phyloP scores from a whole-genome alignment of 2,113 vertebrate species.

The Siniperca chuatsi region DNA sequence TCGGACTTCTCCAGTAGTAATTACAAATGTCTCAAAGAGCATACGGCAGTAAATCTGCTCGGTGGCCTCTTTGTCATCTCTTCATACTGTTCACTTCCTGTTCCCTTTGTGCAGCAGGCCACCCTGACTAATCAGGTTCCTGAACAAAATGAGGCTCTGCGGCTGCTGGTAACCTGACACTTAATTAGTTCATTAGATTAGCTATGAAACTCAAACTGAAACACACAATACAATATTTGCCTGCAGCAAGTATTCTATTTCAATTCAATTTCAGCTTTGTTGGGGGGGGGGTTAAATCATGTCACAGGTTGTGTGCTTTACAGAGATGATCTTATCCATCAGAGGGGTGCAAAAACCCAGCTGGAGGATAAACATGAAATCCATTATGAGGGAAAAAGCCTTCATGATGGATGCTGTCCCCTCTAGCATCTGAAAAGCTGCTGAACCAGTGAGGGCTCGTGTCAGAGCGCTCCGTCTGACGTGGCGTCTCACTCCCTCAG shows the following conservation, averaged over 20 bases:
- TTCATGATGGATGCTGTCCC: slow-evolving; percentile 35
- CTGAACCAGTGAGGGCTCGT: background rate
- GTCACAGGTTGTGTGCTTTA: slow-evolving; percentile 34
- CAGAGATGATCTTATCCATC: slow-evolving; percentile 39
- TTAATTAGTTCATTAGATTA: slow-evolving; percentile 69
- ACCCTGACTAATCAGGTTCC: slow-evolving; percentile 64
- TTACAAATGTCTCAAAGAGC: slow-evolving; percentile 57
- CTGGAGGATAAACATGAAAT: slow-evolving; percentile 44
- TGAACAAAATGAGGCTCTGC: slow-evolving; percentile 52
- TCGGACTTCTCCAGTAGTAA: slow-evolving; percentile 57
- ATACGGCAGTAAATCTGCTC: slow-evolving; percentile 54
- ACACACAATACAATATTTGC: slow-evolving; percentile 48
- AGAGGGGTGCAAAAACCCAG: slow-evolving; percentile 22
- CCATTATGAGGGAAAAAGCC: slow-evolving; percentile 20
- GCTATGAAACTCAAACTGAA: slow-evolving; percentile 61
- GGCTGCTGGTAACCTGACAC: slow-evolving; percentile 61
- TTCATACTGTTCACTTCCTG: slow-evolving; percentile 64
- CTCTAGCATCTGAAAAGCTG: background rate
- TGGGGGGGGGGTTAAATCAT: slow-evolving; percentile 40
- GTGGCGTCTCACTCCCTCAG: slow-evolving; percentile 47
- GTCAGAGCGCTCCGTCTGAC: slow-evolving; percentile 24
- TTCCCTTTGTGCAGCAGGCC: slow-evolving; percentile 45
- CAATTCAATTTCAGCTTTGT: slow-evolving; percentile 65
- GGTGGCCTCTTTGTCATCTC: slow-evolving; percentile 56
- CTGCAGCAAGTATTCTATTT: slow-evolving; percentile 61